A percentile compares a stretch with the other conserved stretches of the same genome.
phyloP scores from a whole-genome alignment of 2,888 invertebrate genomes.

The Deroplatys truncata region DNA sequence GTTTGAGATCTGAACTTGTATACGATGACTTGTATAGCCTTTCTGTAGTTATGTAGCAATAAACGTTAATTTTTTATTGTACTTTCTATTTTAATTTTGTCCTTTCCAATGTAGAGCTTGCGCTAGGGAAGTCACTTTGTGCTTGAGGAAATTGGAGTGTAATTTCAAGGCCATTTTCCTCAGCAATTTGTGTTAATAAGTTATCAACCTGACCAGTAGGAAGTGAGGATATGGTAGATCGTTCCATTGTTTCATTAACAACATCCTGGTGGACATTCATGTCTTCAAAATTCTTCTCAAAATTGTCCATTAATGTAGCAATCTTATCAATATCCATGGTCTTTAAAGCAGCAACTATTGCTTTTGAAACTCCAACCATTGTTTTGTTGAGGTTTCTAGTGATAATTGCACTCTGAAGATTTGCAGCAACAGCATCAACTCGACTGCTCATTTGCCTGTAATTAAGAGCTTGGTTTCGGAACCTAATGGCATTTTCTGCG shows the following conservation, averaged over 20 bases:
- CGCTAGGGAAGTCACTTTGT: not conserved
- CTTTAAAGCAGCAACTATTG: conserved; percentile 99
- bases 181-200: conserved; percentile 94
- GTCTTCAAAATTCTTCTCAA: conserved; percentile 98
- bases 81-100: not conserved
- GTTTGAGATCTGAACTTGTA: too few relatives aligned
- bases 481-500: conserved; percentile 96
- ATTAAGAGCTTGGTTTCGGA: conserved; percentile 95
- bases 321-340: conserved; percentile 99
- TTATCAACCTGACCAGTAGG: conserved; percentile 95
- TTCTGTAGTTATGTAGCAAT: not conserved
- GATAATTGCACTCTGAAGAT: conserved; percentile 95
- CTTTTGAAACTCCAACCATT: conserved; percentile 96
- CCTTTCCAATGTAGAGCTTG: not conserved
- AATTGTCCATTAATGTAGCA: conserved; percentile 89
- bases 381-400: conserved; percentile 89
- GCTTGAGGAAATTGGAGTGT: conserved; percentile 78
- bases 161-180: conserved; percentile 98
- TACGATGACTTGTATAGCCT: not conserved
- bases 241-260: conserved; percentile 98
- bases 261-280: conserved; percentile 97
- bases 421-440: conserved; percentile 94
- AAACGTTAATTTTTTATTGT: not conserved
- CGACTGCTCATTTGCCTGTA: conserved; percentile 94
- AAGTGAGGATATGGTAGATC: conserved; percentile 92